Evolutionary conservation across 2,113 vertebrate species (phyloP).

Genomic region (Cathartes aura): DNA sequence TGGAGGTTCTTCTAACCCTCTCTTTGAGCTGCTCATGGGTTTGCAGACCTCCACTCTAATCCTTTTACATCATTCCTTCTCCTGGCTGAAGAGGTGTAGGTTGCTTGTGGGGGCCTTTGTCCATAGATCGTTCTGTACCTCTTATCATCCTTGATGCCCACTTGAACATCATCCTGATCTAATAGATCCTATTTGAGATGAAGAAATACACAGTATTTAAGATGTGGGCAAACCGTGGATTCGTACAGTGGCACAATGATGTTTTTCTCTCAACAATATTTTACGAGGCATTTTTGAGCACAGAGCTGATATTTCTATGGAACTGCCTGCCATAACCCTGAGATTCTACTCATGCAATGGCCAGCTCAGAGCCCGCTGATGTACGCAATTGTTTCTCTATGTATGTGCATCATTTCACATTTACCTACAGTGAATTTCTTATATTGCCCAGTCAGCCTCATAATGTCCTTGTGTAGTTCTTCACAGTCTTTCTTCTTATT

Average conservation of each 20-base stretch:
- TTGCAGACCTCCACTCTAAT: not conserved
- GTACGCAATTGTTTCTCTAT: not conserved
- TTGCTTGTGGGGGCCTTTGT: not conserved
- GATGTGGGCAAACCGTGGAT: not conserved
- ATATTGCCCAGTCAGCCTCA: not conserved
- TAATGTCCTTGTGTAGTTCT: not conserved
- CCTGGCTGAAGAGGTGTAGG: not conserved
- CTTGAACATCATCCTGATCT: not conserved
- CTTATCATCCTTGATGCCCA: not conserved
- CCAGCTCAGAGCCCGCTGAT: not conserved
- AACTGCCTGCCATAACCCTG: not conserved
- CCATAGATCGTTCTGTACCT: accelerated
- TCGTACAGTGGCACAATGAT: not conserved
- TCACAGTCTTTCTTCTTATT: not conserved
- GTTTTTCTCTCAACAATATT: not conserved
- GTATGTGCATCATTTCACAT: not conserved
- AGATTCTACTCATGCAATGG: not conserved
- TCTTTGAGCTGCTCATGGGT: not conserved
- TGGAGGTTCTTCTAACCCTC: not conserved
- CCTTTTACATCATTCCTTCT: not conserved
- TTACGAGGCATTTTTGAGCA: not conserved
- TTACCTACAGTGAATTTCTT: not conserved
- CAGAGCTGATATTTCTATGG: not conserved
- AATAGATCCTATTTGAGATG: not conserved
- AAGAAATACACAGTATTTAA: not conserved